Evolutionary conservation across 2,113 vertebrate species (phyloP), one percentile per base, ranked within the genome.

Genomic region (Cricetomys ansorgei): DNA sequence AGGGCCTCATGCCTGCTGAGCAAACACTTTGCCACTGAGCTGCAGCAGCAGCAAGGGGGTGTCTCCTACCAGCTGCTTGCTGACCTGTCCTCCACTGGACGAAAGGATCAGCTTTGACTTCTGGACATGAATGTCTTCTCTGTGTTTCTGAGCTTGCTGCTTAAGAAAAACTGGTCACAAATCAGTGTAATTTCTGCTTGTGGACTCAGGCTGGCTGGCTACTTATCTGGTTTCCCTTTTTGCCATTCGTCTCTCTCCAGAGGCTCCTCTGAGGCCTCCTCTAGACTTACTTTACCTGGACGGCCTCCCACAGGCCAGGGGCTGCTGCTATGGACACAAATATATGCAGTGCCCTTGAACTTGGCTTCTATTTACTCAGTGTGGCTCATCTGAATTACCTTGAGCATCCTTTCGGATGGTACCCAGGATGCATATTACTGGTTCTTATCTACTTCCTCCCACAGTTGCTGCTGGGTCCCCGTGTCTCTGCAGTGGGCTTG

Each of bases 401-500:
- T 76, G 90, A 88, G 72, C 59, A 9, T 64, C 80, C 23, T 83
- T 72, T 50, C 23, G 12, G 65, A 50, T 37, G 0, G 16, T 59
- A 25, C 59, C 62, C 50, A 50, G 40, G 48, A 2, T 53, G 21
- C 31, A 10, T 29, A n/a, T 7, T 34, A 31, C 85, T 53, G 77
- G 0, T 25, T 65, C 72, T 45, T 16, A 7, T 55, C 37, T 13
- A 17, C 83, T 12, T 27, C 43, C 40, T 29, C 55, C 84, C 0
- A 7, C 0, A 0, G 10, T 1, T n/a, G 50, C 87, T 19, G 6
- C 70, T 3, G 80, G 19, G 57, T 11, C 55, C 31, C 5, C 1
- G 91, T 48, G 59, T 92, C 95, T 96, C 96, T 94, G 92, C 95
- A 92, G 94, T 90, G 95, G 97, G 92, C 95, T 93, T 88, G 94